These are phyloP conservation scores for Phalloptychus januarius DNA, from an alignment of 2,797 vertebrate genomes.

Conservation along the genomic window DNA sequence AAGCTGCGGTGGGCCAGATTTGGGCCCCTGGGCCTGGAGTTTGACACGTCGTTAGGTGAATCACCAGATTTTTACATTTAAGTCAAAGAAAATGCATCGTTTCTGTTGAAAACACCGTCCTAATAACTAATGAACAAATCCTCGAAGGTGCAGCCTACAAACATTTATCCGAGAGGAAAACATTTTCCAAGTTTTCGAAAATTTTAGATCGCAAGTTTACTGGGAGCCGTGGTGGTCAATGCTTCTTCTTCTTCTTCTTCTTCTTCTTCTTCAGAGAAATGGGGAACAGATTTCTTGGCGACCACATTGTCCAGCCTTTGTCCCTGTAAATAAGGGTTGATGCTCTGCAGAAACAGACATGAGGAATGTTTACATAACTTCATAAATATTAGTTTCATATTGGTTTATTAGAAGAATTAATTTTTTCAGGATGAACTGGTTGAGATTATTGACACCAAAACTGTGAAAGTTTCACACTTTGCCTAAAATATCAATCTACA, in stretches of 20 bases:
- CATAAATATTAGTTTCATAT: not conserved
- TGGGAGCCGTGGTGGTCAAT: conserved; percentile 39
- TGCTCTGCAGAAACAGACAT: conserved; percentile 78
- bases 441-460: not conserved
- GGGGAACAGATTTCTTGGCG: conserved; percentile 97
- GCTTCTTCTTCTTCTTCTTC: conserved; percentile 43
- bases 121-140: conserved; percentile 9
- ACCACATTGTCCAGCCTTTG: conserved; percentile 95
- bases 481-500: not conserved
- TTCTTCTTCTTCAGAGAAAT: conserved; percentile 91
- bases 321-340: conserved; percentile 95
- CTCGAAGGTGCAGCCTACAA: conserved; percentile 22
- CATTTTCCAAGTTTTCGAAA: conserved; percentile 18
- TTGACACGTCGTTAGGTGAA: no score
- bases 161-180: conserved; percentile 8
- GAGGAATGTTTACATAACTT: not conserved
- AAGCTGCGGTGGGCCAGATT: no score
- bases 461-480: not conserved
- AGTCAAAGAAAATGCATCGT: not conserved
- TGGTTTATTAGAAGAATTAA: not conserved
- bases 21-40: no score
- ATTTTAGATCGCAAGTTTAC: conserved; percentile 63
- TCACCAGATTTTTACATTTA: not conserved
- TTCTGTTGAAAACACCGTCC: not conserved
- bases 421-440: not conserved